phyloP scores from a whole-genome alignment of 2,113 vertebrate species.

The Henicopernis longicauda region DNA sequence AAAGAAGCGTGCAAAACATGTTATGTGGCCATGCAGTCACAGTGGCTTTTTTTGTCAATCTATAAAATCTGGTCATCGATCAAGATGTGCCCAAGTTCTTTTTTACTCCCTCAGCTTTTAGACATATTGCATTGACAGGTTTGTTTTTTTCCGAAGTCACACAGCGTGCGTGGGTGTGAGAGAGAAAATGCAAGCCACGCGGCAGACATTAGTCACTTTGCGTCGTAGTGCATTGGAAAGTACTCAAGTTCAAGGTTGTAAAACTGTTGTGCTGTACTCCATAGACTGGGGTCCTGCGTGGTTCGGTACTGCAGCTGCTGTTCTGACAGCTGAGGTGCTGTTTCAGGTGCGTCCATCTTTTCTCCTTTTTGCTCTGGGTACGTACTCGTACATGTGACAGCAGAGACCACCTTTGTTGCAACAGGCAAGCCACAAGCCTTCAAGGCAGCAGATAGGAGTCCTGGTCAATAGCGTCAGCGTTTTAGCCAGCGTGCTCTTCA shows the following conservation, averaged over 20 bases:
- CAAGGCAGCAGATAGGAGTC: not conserved
- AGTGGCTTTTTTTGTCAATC: not conserved
- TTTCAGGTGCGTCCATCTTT: not conserved
- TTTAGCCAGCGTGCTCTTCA: not conserved
- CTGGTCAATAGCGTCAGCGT: not conserved
- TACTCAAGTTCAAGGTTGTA: not conserved
- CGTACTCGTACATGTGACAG: not conserved
- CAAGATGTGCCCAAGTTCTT: not conserved
- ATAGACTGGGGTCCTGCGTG: not conserved
- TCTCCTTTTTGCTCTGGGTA: not conserved
- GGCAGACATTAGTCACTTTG: slow-evolving; percentile 48
- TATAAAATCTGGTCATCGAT: not conserved
- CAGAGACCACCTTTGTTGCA: not conserved
- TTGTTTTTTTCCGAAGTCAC: not conserved
- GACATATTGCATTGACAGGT: not conserved
- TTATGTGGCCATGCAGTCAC: not conserved
- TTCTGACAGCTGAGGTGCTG: not conserved
- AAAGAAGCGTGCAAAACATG: not conserved
- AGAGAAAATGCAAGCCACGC: not conserved
- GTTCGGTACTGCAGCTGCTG: not conserved
- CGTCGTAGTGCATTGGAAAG: not conserved
- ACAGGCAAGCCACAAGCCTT: not conserved
- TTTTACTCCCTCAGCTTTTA: not conserved
- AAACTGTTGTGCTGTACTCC: not conserved
- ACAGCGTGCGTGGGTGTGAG: not conserved